Evolutionary conservation across 2,113 vertebrate species (phyloP).

Genomic region (Nibea coibor): DNA sequence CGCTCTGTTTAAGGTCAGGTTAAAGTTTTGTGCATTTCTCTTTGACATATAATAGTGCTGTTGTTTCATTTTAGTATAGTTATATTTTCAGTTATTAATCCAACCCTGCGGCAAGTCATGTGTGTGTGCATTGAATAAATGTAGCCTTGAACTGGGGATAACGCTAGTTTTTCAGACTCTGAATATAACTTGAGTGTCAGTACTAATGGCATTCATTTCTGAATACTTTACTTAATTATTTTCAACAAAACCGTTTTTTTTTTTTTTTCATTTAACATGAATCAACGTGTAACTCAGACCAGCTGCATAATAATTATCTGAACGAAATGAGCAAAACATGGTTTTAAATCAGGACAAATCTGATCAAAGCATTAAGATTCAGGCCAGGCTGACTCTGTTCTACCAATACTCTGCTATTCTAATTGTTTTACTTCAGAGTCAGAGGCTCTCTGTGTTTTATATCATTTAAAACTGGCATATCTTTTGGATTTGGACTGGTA

Average conservation of each 20-base stretch:
- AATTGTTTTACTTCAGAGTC: too few relatives aligned
- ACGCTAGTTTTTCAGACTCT: neutral
- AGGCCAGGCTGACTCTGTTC: neutral
- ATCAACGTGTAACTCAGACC: neutral
- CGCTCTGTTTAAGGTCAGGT: neutral
- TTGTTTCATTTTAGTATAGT: neutral
- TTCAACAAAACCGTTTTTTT: neutral
- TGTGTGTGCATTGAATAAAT: neutral
- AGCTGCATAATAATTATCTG: neutral
- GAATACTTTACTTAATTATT: too few relatives aligned
- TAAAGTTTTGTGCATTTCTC: slow-evolving; percentile 5
- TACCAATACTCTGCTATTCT: neutral
- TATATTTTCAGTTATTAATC: neutral
- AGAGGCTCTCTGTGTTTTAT: neutral
- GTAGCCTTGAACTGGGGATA: neutral
- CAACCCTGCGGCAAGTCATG: too few relatives aligned
- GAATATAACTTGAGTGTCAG: too few relatives aligned
- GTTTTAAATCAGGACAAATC: neutral
- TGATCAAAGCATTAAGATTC: neutral
- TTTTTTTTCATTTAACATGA: neutral
- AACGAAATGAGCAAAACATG: neutral
- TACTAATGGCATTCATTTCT: too few relatives aligned
- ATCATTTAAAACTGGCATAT: neutral
- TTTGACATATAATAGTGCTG: neutral
- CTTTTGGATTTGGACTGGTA: neutral